phyloP scores from a whole-genome alignment of 2,888 invertebrate genomes.

The Parelbella ahira region DNA sequence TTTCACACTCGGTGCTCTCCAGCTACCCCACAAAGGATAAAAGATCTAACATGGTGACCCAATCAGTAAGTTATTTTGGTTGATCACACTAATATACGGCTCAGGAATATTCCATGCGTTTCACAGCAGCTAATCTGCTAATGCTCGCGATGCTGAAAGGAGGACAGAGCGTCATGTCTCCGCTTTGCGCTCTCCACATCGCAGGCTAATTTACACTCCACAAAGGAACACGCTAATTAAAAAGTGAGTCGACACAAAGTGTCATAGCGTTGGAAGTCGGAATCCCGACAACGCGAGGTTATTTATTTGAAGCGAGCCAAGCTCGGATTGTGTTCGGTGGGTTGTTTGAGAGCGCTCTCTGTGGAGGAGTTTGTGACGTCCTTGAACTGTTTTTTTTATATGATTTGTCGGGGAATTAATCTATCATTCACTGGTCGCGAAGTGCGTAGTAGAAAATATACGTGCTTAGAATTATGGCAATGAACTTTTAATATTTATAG shows the following conservation, averaged over 20 bases:
- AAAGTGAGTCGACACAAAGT: constrained; percentile 74
- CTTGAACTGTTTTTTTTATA: constrained; percentile 19
- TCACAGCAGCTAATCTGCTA: constrained; percentile 51
- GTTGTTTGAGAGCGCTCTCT: constrained; percentile 20
- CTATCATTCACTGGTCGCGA: no score
- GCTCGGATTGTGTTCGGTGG: constrained; percentile 15
- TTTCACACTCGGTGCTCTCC: no score
- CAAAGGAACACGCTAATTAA: constrained; percentile 79
- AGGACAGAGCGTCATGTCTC: constrained; percentile 33
- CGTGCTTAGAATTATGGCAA: no score
- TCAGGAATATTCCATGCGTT: neutral
- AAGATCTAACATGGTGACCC: no score
- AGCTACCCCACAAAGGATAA: no score
- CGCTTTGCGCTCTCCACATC: constrained; percentile 55
- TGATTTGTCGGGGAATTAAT: neutral
- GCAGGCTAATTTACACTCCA: constrained; percentile 72
- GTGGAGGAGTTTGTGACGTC: constrained; percentile 11
- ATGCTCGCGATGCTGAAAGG: constrained; percentile 41
- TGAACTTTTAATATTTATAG: no score
- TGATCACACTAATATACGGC: no score
- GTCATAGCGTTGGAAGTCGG: constrained; percentile 35
- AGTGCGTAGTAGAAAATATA: no score
- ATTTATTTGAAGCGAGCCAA: constrained; percentile 15
- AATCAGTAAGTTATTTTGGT: no score
- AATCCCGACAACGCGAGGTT: constrained; percentile 15